A percentile compares a stretch with the other conserved stretches of the same genome.
phyloP scores from a whole-genome alignment of 2,113 vertebrate species.

The Alosa alosa region DNA sequence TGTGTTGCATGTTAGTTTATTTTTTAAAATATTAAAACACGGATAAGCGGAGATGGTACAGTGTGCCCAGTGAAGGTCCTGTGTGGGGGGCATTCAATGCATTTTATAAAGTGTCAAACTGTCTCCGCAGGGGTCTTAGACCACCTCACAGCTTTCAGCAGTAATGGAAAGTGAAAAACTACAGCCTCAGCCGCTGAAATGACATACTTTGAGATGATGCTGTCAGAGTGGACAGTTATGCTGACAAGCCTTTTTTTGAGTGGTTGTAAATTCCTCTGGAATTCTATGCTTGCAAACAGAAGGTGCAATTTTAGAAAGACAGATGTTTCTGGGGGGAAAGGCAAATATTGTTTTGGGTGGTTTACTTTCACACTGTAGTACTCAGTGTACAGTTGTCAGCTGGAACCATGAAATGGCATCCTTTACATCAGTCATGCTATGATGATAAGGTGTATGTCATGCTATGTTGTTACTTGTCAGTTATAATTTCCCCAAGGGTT shows the following conservation, averaged over 20 bases:
- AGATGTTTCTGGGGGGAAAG: not conserved
- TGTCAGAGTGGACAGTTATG: not conserved
- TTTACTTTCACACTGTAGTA: not conserved
- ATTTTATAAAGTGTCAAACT: not conserved
- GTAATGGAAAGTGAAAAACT: not conserved
- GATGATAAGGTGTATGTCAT: not conserved
- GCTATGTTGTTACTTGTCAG: not conserved
- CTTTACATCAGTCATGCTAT: not conserved
- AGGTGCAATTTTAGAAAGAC: not conserved
- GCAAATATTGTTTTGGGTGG: not conserved
- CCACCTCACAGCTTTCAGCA: slow-evolving; percentile 6
- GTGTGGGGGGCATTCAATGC: not conserved
- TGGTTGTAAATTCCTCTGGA: not conserved
- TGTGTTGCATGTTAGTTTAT: not conserved
- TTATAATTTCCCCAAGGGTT: not conserved
- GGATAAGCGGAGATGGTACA: not conserved
- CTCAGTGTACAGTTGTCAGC: slow-evolving; percentile 4
- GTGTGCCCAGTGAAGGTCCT: not conserved
- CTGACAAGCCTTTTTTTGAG: slow-evolving; percentile 6
- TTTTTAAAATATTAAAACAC: not conserved
- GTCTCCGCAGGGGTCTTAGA: not conserved
- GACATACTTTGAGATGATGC: not conserved
- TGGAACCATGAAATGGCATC: not conserved
- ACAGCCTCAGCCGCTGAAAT: not conserved
- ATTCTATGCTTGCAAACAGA: not conserved